Percentiles rank a stretch among this genome's conserved stretches.
Evolutionary conservation across 2,113 vertebrate genomes (phyloP).

Genomic region (Mixornis gularis): DNA sequence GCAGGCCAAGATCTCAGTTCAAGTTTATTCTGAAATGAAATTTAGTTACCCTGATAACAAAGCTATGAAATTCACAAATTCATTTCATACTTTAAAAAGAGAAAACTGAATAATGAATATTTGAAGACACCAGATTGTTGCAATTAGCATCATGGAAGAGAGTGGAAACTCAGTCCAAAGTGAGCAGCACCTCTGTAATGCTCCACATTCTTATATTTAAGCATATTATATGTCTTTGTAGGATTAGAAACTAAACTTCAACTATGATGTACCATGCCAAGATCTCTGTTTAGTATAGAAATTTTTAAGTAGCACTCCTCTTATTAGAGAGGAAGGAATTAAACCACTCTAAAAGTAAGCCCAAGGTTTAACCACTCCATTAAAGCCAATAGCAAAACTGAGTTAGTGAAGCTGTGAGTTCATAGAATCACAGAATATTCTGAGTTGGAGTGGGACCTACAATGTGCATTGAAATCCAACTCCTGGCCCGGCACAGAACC

Average conservation of each 20-base stretch:
- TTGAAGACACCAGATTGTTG: background rate
- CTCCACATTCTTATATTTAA: background rate
- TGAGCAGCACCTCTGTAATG: background rate
- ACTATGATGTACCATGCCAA: background rate
- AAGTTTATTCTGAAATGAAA: background rate
- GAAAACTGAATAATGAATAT: background rate
- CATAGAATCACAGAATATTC: background rate
- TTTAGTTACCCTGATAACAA: background rate
- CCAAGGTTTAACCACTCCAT: background rate
- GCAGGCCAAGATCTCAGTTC: background rate
- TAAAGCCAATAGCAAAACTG: background rate
- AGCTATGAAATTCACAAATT: background rate
- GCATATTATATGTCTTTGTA: background rate
- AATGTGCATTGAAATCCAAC: accelerated
- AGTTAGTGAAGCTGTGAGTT: background rate
- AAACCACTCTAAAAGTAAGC: background rate
- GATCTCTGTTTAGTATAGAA: background rate
- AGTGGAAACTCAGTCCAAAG: background rate
- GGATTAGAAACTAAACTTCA: background rate
- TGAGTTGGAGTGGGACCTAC: background rate
- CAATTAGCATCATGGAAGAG: background rate
- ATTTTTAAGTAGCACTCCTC: background rate
- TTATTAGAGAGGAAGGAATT: background rate
- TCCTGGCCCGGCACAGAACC: background rate
- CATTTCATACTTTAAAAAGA: background rate